These are phyloP conservation scores for Andrena dorsata DNA, from an alignment of 2,888 invertebrate species.

Conservation along the genomic window DNA sequence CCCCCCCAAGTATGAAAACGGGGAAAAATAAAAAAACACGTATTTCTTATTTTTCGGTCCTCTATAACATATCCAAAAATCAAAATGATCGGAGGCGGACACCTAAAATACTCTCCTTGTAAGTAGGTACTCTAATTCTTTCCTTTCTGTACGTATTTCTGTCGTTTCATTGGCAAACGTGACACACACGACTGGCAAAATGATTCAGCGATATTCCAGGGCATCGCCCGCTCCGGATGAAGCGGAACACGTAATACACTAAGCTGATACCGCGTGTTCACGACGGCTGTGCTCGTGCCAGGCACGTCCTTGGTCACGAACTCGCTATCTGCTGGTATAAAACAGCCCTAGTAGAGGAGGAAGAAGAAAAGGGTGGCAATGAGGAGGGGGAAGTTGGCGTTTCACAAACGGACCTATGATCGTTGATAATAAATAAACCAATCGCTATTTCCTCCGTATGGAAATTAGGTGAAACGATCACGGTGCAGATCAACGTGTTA, in stretches of 20 bases:
- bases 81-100: no score
- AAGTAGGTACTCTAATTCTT: no score
- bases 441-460: conserved; percentile 31
- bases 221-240: conserved; percentile 24
- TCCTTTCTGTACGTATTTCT: no score
- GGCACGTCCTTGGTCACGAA: conserved; percentile 71
- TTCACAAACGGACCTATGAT: conserved; percentile 75
- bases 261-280: conserved; percentile 57
- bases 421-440: conserved; percentile 74
- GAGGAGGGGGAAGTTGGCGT: conserved; percentile 60
- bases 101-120: no score
- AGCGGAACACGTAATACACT: conserved; percentile 56
- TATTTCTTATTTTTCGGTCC: no score
- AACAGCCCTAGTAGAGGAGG: conserved; percentile 39
- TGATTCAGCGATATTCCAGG: conserved; percentile 31
- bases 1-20: no score
- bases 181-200: not conserved
- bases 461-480: not conserved
- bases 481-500: no score
- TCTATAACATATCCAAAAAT: no score
- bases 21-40: no score
- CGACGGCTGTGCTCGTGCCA: conserved; percentile 64
- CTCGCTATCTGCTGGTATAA: conserved; percentile 58
- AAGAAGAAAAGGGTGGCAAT: conserved; percentile 38
- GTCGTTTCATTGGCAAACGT: not conserved